Evolutionary conservation across 2,113 vertebrate species (phyloP).

Genomic region (Camelus dromedarius): DNA sequence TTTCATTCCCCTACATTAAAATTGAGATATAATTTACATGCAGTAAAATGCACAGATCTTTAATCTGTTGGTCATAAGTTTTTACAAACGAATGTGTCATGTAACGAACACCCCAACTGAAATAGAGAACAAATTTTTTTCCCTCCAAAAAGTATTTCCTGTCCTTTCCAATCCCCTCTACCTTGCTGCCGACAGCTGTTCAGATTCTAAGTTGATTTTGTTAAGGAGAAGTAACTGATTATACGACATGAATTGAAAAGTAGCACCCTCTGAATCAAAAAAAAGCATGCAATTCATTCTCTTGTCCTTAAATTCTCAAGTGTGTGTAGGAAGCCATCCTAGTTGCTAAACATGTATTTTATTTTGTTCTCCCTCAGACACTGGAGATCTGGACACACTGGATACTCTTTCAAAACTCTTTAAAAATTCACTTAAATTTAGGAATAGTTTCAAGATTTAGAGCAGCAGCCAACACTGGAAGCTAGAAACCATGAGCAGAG

Average conservation of each 20-base stretch:
- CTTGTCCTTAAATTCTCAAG: background rate
- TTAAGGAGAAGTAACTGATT: background rate
- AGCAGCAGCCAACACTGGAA: background rate
- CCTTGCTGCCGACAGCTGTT: background rate
- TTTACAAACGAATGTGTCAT: constrained; percentile 21
- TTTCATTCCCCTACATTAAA: constrained; percentile 37
- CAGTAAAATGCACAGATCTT: background rate
- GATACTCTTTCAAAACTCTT: background rate
- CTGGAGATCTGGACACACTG: background rate
- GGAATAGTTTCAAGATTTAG: background rate
- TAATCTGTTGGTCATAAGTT: background rate
- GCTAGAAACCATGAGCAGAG: background rate
- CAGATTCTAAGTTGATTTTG: background rate
- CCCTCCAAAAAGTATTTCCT: background rate
- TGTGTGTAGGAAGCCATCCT: background rate
- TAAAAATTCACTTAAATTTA: background rate
- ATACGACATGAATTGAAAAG: background rate
- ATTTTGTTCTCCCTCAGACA: background rate
- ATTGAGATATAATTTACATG: background rate
- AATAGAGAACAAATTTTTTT: background rate
- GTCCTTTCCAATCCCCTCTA: background rate
- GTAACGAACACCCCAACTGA: background rate
- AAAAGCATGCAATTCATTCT: background rate
- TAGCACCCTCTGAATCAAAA: background rate
- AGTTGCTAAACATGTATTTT: background rate